Percentiles rank a stretch among this genome's conserved stretches.
These are phyloP conservation scores for Perognathus longimembris DNA, from an alignment of 2,113 vertebrate species.

Conservation along the genomic window DNA sequence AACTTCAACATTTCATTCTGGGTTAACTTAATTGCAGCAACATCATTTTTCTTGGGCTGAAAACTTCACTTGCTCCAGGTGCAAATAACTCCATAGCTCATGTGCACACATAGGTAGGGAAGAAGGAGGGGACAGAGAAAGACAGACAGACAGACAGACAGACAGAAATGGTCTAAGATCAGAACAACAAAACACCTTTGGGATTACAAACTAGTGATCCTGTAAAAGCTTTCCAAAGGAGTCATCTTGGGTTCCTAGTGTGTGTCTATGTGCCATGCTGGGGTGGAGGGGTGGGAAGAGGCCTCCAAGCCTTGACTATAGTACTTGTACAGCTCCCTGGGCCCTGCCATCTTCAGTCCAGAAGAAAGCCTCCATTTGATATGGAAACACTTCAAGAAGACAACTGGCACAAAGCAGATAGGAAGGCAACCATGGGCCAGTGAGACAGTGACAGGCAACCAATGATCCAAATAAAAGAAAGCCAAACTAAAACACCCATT, in stretches of 20 bases:
- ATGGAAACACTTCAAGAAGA: neutral
- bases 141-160: neutral
- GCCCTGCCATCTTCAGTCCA: conserved; percentile 7
- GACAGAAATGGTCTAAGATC: neutral
- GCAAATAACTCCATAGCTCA: neutral
- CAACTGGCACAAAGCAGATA: neutral
- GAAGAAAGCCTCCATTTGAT: neutral
- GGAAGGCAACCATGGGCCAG: neutral
- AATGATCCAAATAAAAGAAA: neutral
- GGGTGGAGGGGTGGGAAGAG: neutral
- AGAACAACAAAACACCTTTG: conserved; percentile 38
- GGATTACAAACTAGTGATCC: conserved; percentile 24
- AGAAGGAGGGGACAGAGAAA: neutral
- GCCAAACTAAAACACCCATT: neutral
- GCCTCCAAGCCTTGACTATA: neutral
- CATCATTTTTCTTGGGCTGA: neutral
- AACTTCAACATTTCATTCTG: neutral
- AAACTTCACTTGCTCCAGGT: conserved; percentile 10
- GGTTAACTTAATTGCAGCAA: neutral
- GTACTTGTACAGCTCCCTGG: neutral
- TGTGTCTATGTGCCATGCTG: neutral
- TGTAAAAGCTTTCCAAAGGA: conserved; percentile 33
- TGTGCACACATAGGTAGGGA: neutral
- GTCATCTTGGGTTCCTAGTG: neutral
- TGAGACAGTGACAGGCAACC: neutral